These are phyloP conservation scores for Galeruca laticollis DNA, from an alignment of 2,888 invertebrate genomes.

Conservation along the genomic window DNA sequence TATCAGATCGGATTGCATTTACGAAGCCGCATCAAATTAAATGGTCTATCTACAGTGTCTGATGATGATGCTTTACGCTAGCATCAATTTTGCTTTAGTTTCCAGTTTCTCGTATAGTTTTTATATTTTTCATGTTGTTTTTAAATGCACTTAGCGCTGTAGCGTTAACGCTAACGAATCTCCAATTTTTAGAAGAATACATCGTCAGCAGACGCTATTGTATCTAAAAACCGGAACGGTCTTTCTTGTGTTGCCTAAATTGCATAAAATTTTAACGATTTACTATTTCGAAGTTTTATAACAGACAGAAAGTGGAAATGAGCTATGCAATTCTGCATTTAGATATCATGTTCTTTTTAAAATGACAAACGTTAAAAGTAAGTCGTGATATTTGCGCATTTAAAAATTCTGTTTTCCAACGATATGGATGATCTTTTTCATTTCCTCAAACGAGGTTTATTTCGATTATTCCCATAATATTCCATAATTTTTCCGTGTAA, in stretches of 20 bases:
- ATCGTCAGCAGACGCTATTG: slow-evolving; percentile 13
- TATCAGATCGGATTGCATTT: slow-evolving; percentile 45
- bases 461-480: no score
- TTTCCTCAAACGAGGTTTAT: no score
- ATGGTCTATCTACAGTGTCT: slow-evolving; percentile 55
- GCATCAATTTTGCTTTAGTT: slow-evolving; percentile 52
- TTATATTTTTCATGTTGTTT: slow-evolving; percentile 19
- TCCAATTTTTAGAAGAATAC: slow-evolving; percentile 10
- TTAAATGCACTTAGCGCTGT: slow-evolving; percentile 22
- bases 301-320: neutral
- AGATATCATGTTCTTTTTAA: neutral
- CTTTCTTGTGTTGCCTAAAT: slow-evolving; percentile 13
- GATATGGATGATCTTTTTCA: neutral
- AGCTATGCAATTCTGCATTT: neutral
- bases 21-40: slow-evolving; percentile 57
- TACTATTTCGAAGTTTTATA: neutral
- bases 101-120: slow-evolving; percentile 12
- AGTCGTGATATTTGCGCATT: neutral
- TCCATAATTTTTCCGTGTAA: no score
- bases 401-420: neutral
- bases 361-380: neutral
- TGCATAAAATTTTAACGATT: slow-evolving; percentile 13
- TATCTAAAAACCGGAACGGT: slow-evolving; percentile 11
- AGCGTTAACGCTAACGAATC: slow-evolving; percentile 19
- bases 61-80: slow-evolving; percentile 55